Percentiles rank a stretch among this genome's conserved stretches.
Conservation (phyloP, 2,888 invertebrate genomes). For the Trissoscelio sp. region DNA sequence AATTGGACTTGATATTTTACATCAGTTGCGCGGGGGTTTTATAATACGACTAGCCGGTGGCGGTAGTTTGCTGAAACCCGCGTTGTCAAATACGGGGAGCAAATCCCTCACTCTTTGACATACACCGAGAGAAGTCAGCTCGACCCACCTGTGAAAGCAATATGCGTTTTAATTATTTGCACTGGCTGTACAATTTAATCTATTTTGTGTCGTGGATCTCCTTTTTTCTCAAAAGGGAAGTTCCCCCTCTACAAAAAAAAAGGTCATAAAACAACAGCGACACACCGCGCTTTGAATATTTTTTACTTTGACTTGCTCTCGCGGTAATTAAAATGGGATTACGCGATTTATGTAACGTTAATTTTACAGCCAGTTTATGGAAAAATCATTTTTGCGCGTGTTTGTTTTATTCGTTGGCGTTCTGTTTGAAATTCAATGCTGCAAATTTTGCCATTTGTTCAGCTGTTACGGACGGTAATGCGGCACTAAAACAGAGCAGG, state of each 20-base stretch:
- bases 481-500: conserved; percentile 15
- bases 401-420: conserved; percentile 1
- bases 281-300: not conserved
- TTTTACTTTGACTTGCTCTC: too few relatives aligned
- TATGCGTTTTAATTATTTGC: conserved; percentile 59
- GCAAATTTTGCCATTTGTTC: conserved; percentile 32
- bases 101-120: conserved; percentile 88
- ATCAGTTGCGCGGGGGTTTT: conserved; percentile 85
- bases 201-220: conserved; percentile 14
- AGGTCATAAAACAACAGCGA: not conserved
- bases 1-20: conserved; percentile 52
- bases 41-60: conserved; percentile 91
- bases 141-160: conserved; percentile 85
- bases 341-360: conserved; percentile 33
- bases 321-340: conserved; percentile 35
- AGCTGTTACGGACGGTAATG: conserved; percentile 12
- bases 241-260: conserved; percentile 5
- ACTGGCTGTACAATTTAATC: conserved; percentile 29
- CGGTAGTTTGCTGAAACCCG: conserved; percentile 93
- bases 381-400: conserved; percentile 23
- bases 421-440: conserved; percentile 12
- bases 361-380: conserved; percentile 24
- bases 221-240: too few relatives aligned
- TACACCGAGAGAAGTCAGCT: conserved; percentile 87
- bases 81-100: conserved; percentile 92